Conservation (phyloP, 2,797 vertebrate genomes). For the Anguilla pacifica region DNA sequence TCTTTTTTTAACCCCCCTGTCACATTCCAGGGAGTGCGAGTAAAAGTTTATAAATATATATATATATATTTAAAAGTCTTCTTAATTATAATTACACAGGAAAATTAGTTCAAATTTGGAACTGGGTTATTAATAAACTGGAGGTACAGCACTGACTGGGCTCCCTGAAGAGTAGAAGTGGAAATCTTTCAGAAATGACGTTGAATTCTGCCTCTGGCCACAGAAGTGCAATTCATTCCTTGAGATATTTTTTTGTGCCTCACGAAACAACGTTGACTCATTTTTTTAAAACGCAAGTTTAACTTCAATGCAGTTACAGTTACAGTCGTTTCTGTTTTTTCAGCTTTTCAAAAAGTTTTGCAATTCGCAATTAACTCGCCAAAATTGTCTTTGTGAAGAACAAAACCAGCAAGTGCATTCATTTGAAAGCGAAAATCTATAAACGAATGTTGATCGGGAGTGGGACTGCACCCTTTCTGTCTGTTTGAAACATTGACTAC, state of each 20-base stretch:
- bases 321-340: neutral
- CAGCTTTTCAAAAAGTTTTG: too few relatives aligned
- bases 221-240: neutral
- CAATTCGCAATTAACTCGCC: neutral
- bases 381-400: neutral
- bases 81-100: slow-evolving; percentile 36
- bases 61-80: neutral
- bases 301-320: neutral
- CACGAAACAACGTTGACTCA: neutral
- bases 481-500: neutral
- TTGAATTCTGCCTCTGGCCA: neutral
- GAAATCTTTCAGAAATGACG: slow-evolving; percentile 8
- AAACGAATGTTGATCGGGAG: neutral
- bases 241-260: neutral
- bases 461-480: neutral
- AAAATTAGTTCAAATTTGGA: slow-evolving; percentile 36
- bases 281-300: neutral
- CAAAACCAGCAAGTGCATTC: too few relatives aligned
- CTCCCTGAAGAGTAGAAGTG: slow-evolving; percentile 18
- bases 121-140: slow-evolving; percentile 46
- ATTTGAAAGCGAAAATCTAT: neutral
- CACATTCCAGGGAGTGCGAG: neutral
- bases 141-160: slow-evolving; percentile 36
- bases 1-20: slow-evolving; percentile 4
- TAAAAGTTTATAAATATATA: neutral